Base-by-base conservation (phyloP, 2,888 invertebrate genomes). In the Alloscopus bannaensis region DNA sequence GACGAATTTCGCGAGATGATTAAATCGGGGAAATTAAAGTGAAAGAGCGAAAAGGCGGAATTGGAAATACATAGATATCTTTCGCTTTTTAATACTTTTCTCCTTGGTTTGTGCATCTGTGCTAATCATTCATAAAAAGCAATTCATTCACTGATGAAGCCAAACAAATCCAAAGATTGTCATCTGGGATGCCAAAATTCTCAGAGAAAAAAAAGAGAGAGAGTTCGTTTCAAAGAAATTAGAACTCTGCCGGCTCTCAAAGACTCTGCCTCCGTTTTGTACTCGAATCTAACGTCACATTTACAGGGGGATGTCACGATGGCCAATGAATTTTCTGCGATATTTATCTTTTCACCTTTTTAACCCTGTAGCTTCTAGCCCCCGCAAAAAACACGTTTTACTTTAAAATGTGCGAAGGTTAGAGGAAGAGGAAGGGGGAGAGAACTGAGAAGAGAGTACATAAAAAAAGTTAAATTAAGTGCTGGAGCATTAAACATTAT, bases 51-150 rank as follows among this genome's bases (percentile, higher is more conserved):
- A 36, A 36, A 36, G 13, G 13, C 36, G 36, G 13, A 8, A 8
- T 36, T 36, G 6, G 36, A 36, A 13, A 8, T 36, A 36, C 8
- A 13, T 36, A 36, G 6, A 36, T 6, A 36, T 6, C 16, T n/a
- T 36, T 45, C n/a, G n/a, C n/a, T n/a, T n/a, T n/a, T n/a, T n/a
- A n/a, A n/a, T n/a, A n/a, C 22, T 68, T 68, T 50, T 31, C 22
- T 29, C 57, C 6, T 1, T 13, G 28, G 8, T 42, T 57, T 42
- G 26, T 66, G 65, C 73, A 73, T 65, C 73, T 73, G 73, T 47
- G 62, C 73, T 66, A 73, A 73, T 73, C 73, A 73, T 45, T 73
- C 73, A 73, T 45, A 52, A 20, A 50, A 26, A 60, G n/a, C 16
- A 26, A 24, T 24, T 55, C 55, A 55, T 55, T 55, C 55, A 55